Percentiles rank a stretch among this genome's conserved stretches.
phyloP scores from a whole-genome alignment of 2,113 vertebrate genomes.

The Nasalis larvatus region DNA sequence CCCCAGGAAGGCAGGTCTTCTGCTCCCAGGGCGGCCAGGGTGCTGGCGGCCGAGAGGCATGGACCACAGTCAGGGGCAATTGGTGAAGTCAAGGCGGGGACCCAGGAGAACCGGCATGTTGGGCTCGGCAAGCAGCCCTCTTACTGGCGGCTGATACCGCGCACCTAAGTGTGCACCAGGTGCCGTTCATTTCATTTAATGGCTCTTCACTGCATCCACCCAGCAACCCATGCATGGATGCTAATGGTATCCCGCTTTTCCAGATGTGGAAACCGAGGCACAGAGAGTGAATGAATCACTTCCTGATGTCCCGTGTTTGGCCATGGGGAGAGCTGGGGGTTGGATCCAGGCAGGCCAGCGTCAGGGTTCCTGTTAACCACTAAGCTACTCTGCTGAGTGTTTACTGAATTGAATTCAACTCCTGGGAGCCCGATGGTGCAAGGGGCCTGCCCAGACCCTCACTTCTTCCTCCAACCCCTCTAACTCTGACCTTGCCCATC shows the following conservation, averaged over 20 bases:
- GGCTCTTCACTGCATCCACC: too few species aligned
- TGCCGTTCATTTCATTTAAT: fast-evolving
- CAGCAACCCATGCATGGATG: too few species aligned
- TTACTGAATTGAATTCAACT: fast-evolving
- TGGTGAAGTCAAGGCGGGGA: background rate
- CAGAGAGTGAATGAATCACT: background rate
- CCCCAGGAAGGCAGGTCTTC: background rate
- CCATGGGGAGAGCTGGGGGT: background rate
- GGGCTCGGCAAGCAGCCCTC: fast-evolving
- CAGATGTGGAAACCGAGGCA: background rate
- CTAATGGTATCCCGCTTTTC: too few species aligned
- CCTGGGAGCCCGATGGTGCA: background rate
- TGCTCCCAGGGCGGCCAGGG: background rate
- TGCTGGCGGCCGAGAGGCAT: fast-evolving
- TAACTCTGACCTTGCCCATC: background rate
- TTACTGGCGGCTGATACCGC: fast-evolving
- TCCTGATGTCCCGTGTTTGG: fast-evolving
- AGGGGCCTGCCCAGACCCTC: background rate
- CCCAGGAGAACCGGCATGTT: background rate
- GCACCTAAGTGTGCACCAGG: fast-evolving
- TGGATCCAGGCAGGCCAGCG: background rate
- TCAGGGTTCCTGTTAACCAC: background rate
- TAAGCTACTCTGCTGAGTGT: fast-evolving
- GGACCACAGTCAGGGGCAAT: background rate
- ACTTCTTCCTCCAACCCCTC: too few species aligned